These are phyloP conservation scores for Ascaphus truei DNA, from an alignment of 2,113 vertebrate species.

Conservation along the genomic window DNA sequence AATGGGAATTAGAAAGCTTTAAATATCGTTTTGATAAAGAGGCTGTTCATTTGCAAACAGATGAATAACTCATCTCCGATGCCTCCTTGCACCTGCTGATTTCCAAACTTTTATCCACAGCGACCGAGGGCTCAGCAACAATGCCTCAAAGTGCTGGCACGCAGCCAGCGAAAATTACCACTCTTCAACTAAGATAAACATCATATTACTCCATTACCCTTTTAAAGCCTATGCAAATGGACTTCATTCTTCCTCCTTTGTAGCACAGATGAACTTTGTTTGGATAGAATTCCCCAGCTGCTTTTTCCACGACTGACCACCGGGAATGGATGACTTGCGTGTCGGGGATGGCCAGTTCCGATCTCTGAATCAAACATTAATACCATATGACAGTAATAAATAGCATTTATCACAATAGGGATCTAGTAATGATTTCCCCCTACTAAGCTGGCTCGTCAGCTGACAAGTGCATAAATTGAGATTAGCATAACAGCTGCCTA, in stretches of 20 bases:
- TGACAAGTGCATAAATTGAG: slow-evolving; percentile 85
- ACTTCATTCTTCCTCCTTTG: slow-evolving; percentile 81
- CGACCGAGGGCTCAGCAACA: slow-evolving; percentile 69
- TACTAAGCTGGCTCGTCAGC: slow-evolving; percentile 84
- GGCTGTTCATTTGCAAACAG: slow-evolving; percentile 75
- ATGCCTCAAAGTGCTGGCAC: slow-evolving; percentile 72
- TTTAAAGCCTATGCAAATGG: slow-evolving; percentile 97
- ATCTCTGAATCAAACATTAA: slow-evolving; percentile 94
- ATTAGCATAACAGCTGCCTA: slow-evolving; percentile 93
- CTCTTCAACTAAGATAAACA: slow-evolving; percentile 96
- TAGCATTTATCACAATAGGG: slow-evolving; percentile 96
- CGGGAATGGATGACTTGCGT: slow-evolving; percentile 71
- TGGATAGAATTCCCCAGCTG: slow-evolving; percentile 75
- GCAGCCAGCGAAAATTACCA: slow-evolving; percentile 87
- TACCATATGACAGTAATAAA: slow-evolving; percentile 96
- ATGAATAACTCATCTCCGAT: slow-evolving; percentile 86
- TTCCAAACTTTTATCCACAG: slow-evolving; percentile 62
- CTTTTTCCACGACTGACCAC: slow-evolving; percentile 81
- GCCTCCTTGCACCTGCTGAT: slow-evolving; percentile 71
- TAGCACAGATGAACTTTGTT: slow-evolving; percentile 80
- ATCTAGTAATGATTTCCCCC: slow-evolving; percentile 93
- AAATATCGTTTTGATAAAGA: slow-evolving; percentile 48
- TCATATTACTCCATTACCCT: slow-evolving; percentile 98
- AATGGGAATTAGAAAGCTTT: slow-evolving; percentile 35
- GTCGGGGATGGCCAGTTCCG: slow-evolving; percentile 76